phyloP scores from a whole-genome alignment of 2,888 invertebrate genomes.

The Patella ulyssiponensis region DNA sequence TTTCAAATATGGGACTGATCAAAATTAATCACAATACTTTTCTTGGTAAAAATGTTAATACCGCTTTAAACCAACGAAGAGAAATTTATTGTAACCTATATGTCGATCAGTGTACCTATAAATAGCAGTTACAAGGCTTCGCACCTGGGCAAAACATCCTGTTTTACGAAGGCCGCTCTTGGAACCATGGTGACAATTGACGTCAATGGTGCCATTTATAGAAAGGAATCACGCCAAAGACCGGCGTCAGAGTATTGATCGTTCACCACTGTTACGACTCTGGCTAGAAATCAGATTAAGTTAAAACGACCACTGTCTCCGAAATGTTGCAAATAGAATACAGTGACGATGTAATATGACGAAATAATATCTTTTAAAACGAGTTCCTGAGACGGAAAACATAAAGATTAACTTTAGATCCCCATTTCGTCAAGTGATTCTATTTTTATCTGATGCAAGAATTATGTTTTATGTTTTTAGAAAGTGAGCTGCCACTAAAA shows the following conservation, averaged over 20 bases:
- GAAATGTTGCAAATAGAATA: not conserved
- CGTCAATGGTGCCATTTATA: constrained; percentile 6
- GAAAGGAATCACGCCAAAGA: constrained; percentile 5
- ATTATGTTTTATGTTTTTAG: too few relatives aligned
- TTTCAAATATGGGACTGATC: too few relatives aligned
- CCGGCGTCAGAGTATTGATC: constrained; percentile 10
- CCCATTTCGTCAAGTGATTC: not conserved
- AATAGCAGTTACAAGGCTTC: constrained; percentile 4
- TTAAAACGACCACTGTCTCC: constrained; percentile 13
- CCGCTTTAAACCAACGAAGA: too few relatives aligned
- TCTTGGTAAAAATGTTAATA: too few relatives aligned
- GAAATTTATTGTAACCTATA: too few relatives aligned
- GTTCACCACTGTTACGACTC: constrained; percentile 5
- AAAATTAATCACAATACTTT: too few relatives aligned
- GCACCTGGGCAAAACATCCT: constrained; percentile 13
- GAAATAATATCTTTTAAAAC: not conserved
- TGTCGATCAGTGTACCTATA: not conserved
- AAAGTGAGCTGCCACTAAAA: too few relatives aligned
- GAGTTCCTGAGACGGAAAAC: not conserved
- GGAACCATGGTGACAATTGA: constrained; percentile 10
- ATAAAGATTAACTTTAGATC: not conserved
- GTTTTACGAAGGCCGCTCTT: not conserved
- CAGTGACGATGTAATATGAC: constrained; percentile 3
- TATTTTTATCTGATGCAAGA: not conserved
- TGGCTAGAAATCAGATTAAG: constrained; percentile 6